Evolutionary conservation across 1,140 invertebrate species (phyloP), one percentile per base, ranked within the genome.

Genomic region (Lucilia sericata): DNA sequence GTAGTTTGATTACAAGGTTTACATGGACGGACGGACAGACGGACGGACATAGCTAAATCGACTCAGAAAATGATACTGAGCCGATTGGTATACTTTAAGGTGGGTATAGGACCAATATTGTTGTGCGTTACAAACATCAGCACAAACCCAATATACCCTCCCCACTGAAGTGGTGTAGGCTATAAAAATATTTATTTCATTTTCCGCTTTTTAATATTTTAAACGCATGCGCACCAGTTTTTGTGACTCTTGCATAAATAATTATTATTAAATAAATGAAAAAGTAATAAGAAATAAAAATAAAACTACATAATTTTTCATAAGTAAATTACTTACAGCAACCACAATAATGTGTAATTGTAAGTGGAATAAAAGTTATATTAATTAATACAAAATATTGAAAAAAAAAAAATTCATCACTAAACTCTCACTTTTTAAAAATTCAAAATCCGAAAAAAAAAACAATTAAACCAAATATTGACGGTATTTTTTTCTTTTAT

Each of bases 191-290:
- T 55, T 12, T 12, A 21, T 70, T 70, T 70, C 2, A 25, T 70
- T 19, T 70, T 70, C 21, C n/a, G 19, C 65, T 70, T 25, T n/a
- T 70, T 70, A 21, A 70, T 70, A 70, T 70, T 70, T 70, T 25
- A 70, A 21, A 70, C 19, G 19, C 75, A 76, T 76, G 25, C 75
- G 75, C 75, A 76, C 75, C 75, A 76, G 0, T 47, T 76, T 76
- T 36, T 36, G 42, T n/a, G 75, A 76, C 42, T 7, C 14, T 42
- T 47, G 75, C 75, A 76, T 76, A 36, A 42, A n/a, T 36, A 76
- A 76, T 76, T 76, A 76, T 10, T 47, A 25, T 42, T 47, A 21
- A 76, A 75, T 30, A 30, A 42, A 42, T 10, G n/a, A 19, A 74
- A 75, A 34, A 75, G 2, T 2, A 14, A 14, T 75, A 8, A 76